Evolutionary conservation across 2,888 invertebrate genomes (phyloP).

Genomic region (Hoplodrina ambigua): DNA sequence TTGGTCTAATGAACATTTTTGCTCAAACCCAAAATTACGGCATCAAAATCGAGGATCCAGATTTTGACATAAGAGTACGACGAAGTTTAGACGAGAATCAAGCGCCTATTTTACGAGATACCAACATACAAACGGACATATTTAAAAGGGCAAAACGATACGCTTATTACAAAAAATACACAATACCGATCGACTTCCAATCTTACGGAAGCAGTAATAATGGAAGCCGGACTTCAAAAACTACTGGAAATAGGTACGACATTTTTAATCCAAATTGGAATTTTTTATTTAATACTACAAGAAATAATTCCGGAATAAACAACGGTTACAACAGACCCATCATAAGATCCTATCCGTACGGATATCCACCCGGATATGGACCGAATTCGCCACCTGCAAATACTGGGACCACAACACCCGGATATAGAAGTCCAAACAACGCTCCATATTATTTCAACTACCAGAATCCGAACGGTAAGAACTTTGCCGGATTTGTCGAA

Average conservation of each 20-base stretch:
- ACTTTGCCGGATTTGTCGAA: constrained; percentile 37
- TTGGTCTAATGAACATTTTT: constrained; percentile 65
- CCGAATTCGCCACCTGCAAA: constrained; percentile 1
- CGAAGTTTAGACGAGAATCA: constrained; percentile 41
- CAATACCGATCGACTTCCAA: not conserved
- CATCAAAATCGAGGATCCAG: constrained; percentile 60
- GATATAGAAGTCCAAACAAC: constrained; percentile 1
- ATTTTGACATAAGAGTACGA: constrained; percentile 65
- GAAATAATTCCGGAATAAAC: not conserved
- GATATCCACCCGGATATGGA: constrained; percentile 45
- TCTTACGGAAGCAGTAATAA: not conserved
- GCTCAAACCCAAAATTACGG: constrained; percentile 67
- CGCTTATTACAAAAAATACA: constrained; percentile 33
- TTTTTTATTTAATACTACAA: constrained; percentile 16
- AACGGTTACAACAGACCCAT: not conserved
- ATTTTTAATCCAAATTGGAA: constrained; percentile 38
- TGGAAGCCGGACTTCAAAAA: not conserved
- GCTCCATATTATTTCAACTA: constrained; percentile 40
- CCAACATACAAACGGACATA: not conserved
- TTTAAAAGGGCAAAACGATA: constrained; percentile 25
- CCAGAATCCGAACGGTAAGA: constrained; percentile 46
- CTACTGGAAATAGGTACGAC: constrained; percentile 17
- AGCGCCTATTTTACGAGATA: no score
- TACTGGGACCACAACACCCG: constrained; percentile 11
- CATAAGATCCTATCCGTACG: constrained; percentile 43